Evolutionary conservation across 2,113 vertebrate genomes (phyloP).

Genomic region (Grallaria varia): DNA sequence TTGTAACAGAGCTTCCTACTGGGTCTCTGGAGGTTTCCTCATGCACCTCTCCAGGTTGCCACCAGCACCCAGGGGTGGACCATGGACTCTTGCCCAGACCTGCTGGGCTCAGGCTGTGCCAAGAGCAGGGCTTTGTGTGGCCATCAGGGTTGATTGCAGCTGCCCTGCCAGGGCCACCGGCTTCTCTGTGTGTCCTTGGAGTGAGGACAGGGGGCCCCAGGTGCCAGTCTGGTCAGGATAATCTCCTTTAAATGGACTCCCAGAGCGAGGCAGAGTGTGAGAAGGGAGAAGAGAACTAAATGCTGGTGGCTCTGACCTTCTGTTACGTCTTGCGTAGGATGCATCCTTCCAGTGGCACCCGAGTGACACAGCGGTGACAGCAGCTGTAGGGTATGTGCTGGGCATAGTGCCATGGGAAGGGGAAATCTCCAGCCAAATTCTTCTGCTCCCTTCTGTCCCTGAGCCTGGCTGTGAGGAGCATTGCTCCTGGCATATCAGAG

Average conservation of each 20-base stretch:
- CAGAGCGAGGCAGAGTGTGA: background rate
- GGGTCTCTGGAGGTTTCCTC: background rate
- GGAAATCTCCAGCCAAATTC: accelerated
- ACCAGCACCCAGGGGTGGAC: background rate
- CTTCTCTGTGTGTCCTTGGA: background rate
- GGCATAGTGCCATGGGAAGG: background rate
- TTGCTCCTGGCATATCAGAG: background rate
- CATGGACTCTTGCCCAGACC: background rate
- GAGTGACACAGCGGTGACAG: background rate
- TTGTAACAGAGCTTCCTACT: background rate
- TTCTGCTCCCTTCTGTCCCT: background rate
- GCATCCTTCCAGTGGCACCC: background rate
- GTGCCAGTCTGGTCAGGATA: background rate
- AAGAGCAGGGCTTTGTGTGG: background rate
- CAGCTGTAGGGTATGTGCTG: background rate
- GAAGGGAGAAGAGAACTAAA: background rate
- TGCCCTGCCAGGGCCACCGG: background rate
- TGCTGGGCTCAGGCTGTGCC: background rate
- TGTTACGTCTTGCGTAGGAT: background rate
- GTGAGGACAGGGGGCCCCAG: background rate
- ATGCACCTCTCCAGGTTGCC: background rate
- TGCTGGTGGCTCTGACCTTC: background rate
- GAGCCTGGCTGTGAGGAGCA: accelerated
- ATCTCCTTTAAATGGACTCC: background rate
- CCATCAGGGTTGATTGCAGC: background rate